Base-by-base conservation (phyloP, 2,113 vertebrate species). In the Onychorhynchus coronatus region DNA sequence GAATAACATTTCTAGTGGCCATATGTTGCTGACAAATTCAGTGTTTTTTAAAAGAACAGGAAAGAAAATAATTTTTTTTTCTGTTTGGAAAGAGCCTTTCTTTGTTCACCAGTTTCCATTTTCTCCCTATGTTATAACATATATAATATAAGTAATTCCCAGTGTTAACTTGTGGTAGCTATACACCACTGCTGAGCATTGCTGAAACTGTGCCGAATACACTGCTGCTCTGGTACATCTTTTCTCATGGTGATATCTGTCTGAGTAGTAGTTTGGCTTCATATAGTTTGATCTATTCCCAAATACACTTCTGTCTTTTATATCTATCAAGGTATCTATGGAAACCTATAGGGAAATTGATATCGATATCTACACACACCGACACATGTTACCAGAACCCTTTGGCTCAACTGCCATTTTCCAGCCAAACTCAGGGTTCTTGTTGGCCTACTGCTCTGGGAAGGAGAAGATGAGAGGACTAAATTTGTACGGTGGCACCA, bases 321-420 rank as follows among this genome's bases (percentile, higher is more conserved):
- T 31, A 22, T 50, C 14, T 70, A 4, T 21, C 0, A 7, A 59
- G 14, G 12, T 50, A 14, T 33, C 55, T 55, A 0, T 46, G 23
- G 53, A 73, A 75, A 79, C 37, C 33, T 56, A 0, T 20, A 46
- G 33, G 16, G 22, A 65, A 78, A 72, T 27, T 8, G 37, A 2
- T 37, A 18, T 30, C 0, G 0, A 22, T 35, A 46, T 10, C 44
- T 70, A 31, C 31, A 72, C 18, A 52, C 28, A 53, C 8, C 2
- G 3, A 27, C 6, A 39, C 3, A 15, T 4, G 1, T 46, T 44
- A n/a, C 7, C 50, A 88, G 25, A 59, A 9, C 27, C 4, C 11
- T 79, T 59, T 39, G 8, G 11, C n/a, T 71, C 24, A 67, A 4
- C 8, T 31, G 5, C 7, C 2, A 0, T 56, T 76, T 79, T 74